These are phyloP conservation scores for Pedionomus torquatus DNA, from an alignment of 2,113 vertebrate species.

Conservation along the genomic window DNA sequence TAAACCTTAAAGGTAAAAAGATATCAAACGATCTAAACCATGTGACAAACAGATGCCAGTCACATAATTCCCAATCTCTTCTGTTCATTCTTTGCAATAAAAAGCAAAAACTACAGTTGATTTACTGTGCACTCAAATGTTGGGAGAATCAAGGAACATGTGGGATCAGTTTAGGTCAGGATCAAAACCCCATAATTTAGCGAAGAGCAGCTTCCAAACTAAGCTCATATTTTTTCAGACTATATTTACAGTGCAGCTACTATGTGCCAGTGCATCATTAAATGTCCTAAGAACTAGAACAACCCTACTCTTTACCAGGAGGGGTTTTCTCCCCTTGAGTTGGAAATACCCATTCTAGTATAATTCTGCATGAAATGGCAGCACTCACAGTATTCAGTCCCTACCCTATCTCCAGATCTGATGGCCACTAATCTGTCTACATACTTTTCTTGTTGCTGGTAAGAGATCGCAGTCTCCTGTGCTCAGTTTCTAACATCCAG, in stretches of 20 bases:
- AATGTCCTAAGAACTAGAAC: conserved; percentile 16
- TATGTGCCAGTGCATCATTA: conserved; percentile 30
- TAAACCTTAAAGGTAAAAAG: not conserved
- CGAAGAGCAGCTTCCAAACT: conserved; percentile 59
- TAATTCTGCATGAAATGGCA: not conserved
- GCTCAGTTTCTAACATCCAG: not conserved
- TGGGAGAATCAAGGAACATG: conserved; percentile 49
- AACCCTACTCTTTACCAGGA: conserved; percentile 11
- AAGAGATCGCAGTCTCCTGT: not conserved
- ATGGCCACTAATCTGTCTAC: not conserved
- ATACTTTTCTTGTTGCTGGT: not conserved
- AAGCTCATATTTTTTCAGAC: conserved; percentile 50
- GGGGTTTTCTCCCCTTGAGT: not conserved
- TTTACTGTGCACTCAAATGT: conserved; percentile 33
- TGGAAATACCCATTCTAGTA: not conserved
- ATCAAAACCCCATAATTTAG: conserved; percentile 65
- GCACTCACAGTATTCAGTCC: not conserved
- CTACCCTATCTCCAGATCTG: not conserved
- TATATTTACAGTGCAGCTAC: conserved; percentile 54
- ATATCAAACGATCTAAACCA: not conserved
- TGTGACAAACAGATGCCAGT: conserved; percentile 36
- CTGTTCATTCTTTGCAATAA: conserved; percentile 42
- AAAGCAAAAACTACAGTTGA: conserved; percentile 32
- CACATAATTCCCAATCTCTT: conserved; percentile 20
- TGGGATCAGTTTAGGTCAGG: conserved; percentile 66